Conservation (phyloP, 2,113 vertebrate genomes). For the Zeus faber region DNA sequence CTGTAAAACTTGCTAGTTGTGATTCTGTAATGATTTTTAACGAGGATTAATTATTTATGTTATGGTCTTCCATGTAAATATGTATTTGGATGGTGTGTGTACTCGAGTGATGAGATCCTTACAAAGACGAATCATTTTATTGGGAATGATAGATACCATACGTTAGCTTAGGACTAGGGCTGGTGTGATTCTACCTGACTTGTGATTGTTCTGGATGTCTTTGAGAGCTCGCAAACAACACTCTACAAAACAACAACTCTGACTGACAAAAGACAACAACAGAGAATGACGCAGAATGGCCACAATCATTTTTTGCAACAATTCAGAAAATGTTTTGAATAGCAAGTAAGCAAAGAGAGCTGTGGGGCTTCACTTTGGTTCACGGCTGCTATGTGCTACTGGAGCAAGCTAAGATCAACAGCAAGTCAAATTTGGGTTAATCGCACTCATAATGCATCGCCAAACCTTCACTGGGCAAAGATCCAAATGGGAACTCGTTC, state of each 20-base stretch:
- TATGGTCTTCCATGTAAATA: too few species aligned
- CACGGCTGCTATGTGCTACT: conserved; percentile 36
- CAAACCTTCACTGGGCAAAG: conserved; percentile 41
- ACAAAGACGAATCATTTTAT: too few species aligned
- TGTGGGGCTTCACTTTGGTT: conserved; percentile 48
- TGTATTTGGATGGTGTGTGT: conserved; percentile 5
- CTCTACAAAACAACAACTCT: conserved; percentile 49
- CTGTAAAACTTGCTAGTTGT: conserved; percentile 19
- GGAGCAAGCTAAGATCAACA: conserved; percentile 40
- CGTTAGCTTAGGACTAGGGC: conserved; percentile 13
- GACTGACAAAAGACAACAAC: conserved; percentile 52
- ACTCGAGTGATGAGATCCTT: too few species aligned
- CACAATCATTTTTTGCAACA: conserved; percentile 71
- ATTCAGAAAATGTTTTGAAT: conserved; percentile 71
- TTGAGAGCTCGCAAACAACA: conserved; percentile 67
- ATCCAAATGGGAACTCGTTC: conserved; percentile 69
- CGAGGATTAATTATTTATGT: neutral
- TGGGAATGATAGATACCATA: too few species aligned
- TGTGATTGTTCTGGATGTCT: conserved; percentile 77
- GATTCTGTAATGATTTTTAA: neutral
- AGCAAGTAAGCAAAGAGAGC: conserved; percentile 68
- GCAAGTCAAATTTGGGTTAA: conserved; percentile 51
- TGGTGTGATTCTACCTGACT: conserved; percentile 49
- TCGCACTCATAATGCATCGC: conserved; percentile 64
- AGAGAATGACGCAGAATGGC: conserved; percentile 70